Evolutionary conservation across 2,797 vertebrate species (phyloP).

Genomic region (Columba guinea): DNA sequence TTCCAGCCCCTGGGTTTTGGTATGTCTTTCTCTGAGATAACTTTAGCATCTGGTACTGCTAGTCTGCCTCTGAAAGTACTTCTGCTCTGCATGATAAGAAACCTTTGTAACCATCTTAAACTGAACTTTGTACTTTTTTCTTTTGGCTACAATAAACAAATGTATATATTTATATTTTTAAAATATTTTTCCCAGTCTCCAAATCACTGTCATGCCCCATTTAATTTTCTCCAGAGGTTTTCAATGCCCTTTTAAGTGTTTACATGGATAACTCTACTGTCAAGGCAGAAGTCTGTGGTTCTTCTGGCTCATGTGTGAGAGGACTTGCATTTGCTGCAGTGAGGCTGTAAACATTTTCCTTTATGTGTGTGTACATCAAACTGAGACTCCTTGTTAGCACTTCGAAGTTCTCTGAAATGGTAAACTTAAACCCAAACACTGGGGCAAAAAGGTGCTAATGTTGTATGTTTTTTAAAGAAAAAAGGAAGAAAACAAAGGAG

Average conservation of each 20-base stretch:
- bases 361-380: neutral
- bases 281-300: neutral
- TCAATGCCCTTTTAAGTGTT: neutral
- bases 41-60: neutral
- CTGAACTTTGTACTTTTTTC: neutral
- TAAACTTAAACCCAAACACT: constrained; percentile 25
- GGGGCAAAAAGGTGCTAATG: neutral
- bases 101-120: neutral
- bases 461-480: neutral
- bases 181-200: neutral
- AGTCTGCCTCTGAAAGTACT: neutral
- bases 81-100: neutral
- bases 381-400: neutral
- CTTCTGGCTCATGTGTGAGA: neutral
- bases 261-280: neutral
- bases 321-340: neutral
- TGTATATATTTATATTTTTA: neutral
- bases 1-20: neutral
- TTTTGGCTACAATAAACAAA: neutral
- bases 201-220: neutral
- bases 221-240: neutral
- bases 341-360: neutral
- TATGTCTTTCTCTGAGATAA: neutral
- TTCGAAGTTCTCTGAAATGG: neutral
- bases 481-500: neutral